phyloP scores from a whole-genome alignment of 2,113 vertebrate species.

The Bujurquina vittata region DNA sequence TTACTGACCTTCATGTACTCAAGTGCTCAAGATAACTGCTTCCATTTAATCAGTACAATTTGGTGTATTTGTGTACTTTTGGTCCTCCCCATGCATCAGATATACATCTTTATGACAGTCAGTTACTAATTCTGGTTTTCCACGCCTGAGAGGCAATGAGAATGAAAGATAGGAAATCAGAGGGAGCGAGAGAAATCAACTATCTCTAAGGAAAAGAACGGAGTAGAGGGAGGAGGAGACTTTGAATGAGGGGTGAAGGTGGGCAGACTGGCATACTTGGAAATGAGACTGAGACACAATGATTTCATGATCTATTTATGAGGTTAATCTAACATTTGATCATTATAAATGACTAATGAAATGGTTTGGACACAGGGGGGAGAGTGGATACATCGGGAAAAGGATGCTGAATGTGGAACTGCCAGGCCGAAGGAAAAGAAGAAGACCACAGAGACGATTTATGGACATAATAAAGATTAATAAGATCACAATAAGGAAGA shows the following conservation, averaged over 20 bases:
- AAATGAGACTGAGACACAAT: neutral
- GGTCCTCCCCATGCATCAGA: neutral
- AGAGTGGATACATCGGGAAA: neutral
- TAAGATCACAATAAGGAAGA: no score
- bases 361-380: neutral
- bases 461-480: neutral
- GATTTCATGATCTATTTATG: neutral
- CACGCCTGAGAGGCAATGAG: neutral
- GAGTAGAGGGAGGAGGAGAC: neutral
- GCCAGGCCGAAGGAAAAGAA: neutral
- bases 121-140: neutral
- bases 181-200: neutral
- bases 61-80: neutral
- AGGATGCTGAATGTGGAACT: neutral
- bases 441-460: neutral
- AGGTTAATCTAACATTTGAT: neutral
- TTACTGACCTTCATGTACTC: neutral
- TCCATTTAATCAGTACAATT: neutral
- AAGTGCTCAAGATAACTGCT: neutral
- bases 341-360: neutral
- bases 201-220: fast-evolving
- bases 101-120: neutral
- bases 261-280: fast-evolving
- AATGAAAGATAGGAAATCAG: neutral
- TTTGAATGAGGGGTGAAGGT: neutral